A percentile compares a stretch with the other conserved stretches of the same genome.
phyloP scores from a whole-genome alignment of 2,113 vertebrate species.

The Anguilla japonica region DNA sequence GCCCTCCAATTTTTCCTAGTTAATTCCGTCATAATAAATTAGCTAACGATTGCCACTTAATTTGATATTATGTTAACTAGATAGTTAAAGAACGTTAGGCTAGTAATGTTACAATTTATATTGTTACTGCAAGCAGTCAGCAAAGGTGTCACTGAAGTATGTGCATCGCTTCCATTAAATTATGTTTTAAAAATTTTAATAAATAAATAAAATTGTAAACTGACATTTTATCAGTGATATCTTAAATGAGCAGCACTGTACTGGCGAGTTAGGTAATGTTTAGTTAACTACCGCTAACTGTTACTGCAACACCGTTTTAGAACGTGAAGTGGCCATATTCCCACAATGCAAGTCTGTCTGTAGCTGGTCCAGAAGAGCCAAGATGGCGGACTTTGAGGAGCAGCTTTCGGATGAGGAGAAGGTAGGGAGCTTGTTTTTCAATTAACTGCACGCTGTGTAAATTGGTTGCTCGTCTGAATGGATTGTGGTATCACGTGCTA shows the following conservation, averaged over 20 bases:
- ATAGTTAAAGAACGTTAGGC: too few relatives aligned
- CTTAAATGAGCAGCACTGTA: neutral
- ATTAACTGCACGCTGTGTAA: neutral
- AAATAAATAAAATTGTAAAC: too few relatives aligned
- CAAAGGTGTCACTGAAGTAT: too few relatives aligned
- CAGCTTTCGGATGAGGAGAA: slow-evolving; percentile 86
- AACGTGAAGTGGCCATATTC: neutral
- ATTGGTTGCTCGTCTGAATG: neutral
- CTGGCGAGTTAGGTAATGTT: neutral
- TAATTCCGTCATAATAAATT: too few relatives aligned
- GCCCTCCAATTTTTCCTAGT: too few relatives aligned
- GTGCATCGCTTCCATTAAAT: too few relatives aligned
- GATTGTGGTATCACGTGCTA: neutral
- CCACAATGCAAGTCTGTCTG: slow-evolving; percentile 47
- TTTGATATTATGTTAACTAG: too few relatives aligned
- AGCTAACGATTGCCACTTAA: too few relatives aligned
- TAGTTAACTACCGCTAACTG: neutral
- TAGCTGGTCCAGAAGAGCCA: slow-evolving; percentile 69
- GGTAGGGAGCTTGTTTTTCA: slow-evolving; percentile 65
- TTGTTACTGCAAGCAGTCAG: too few relatives aligned
- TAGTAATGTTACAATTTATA: too few relatives aligned
- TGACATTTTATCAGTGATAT: neutral
- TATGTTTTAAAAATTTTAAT: too few relatives aligned
- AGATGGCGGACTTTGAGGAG: slow-evolving; percentile 89
- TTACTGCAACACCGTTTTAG: neutral